Conservation (phyloP, 1,140 invertebrate genomes). For the Atta texana region DNA sequence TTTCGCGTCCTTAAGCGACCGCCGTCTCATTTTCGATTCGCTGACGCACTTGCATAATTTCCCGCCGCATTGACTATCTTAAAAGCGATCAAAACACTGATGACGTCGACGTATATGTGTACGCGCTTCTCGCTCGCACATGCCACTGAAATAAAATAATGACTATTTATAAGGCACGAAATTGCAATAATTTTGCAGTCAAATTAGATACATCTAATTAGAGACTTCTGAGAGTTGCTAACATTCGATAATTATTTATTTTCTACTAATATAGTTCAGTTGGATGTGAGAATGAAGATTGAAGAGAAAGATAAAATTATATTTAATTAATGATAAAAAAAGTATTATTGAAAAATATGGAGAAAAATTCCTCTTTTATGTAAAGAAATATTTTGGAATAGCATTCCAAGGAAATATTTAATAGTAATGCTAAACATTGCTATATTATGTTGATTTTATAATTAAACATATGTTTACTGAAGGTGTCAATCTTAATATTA, state of each 20-base stretch:
- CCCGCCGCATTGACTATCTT: too few relatives aligned
- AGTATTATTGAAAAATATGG: neutral
- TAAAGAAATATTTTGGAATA: neutral
- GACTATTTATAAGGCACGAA: neutral
- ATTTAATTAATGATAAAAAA: neutral
- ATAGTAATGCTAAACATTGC: neutral
- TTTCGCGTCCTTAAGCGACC: neutral
- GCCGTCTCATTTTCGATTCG: too few relatives aligned
- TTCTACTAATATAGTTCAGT: neutral
- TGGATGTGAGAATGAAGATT: neutral
- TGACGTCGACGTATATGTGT: slow-evolving; percentile 22
- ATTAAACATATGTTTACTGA: slow-evolving; percentile 46
- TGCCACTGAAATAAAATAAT: neutral
- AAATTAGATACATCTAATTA: neutral
- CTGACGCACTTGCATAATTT: neutral
- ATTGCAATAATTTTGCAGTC: neutral
- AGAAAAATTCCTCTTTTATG: neutral
- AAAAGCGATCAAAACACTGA: slow-evolving; percentile 45
- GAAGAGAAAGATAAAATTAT: neutral
- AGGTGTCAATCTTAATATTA: neutral
- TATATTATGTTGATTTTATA: neutral
- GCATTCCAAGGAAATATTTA: neutral
- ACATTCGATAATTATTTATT: neutral
- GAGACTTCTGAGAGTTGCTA: neutral
- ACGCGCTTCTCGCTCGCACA: neutral